Evolutionary conservation across 2,888 invertebrate genomes (phyloP).

Genomic region (Epirrhoe alternata): DNA sequence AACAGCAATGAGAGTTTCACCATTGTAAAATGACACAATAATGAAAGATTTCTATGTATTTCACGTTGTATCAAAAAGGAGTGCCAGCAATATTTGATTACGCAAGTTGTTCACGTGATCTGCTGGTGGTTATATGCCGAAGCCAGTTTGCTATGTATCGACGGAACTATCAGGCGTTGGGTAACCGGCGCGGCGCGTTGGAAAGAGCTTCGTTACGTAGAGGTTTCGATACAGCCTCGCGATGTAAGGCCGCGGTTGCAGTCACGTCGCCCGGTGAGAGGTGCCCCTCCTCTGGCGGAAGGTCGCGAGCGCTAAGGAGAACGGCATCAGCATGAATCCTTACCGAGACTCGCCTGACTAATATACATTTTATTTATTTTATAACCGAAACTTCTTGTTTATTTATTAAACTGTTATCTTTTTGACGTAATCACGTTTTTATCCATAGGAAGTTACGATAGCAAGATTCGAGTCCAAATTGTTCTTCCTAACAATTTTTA

Average conservation of each 20-base stretch:
- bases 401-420: constrained; percentile 36
- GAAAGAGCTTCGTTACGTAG: constrained; percentile 83
- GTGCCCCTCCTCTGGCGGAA: constrained; percentile 81
- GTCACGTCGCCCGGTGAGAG: constrained; percentile 83
- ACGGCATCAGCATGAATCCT: constrained; percentile 81
- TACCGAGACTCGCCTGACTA: constrained; percentile 66
- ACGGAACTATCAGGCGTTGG: constrained; percentile 80
- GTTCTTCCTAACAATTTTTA: constrained; percentile 66
- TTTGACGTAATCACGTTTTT: constrained; percentile 42
- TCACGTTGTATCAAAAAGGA: constrained; percentile 74
- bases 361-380: constrained; percentile 17
- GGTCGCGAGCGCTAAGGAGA: constrained; percentile 81
- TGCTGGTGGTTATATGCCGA: constrained; percentile 69
- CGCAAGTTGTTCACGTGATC: constrained; percentile 79
- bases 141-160: constrained; percentile 74
- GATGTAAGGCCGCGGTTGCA: constrained; percentile 83
- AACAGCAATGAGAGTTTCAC: constrained; percentile 61
- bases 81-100: constrained; percentile 73
- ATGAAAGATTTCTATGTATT: constrained; percentile 76
- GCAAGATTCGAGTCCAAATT: constrained; percentile 56
- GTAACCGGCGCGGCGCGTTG: constrained; percentile 69
- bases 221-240: constrained; percentile 84
- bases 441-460: constrained; percentile 64
- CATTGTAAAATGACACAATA: constrained; percentile 69
- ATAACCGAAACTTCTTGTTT: constrained; percentile 21